Conservation (phyloP, 2,113 vertebrate species). For the Mustela nigripes region DNA sequence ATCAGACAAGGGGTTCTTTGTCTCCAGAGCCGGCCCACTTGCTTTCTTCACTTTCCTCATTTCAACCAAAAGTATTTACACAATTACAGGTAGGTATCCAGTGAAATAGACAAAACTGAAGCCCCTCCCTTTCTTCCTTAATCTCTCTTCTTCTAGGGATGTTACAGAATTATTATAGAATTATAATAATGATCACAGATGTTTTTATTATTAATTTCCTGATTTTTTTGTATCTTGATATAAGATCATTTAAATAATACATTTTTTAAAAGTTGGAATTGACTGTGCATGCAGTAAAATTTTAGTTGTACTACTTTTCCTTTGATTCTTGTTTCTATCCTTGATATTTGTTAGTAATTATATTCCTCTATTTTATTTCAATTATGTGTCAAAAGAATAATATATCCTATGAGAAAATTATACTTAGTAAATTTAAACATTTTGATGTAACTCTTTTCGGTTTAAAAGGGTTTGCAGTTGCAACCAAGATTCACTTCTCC, state of each 20-base stretch:
- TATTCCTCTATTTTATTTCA: background rate
- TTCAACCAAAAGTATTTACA: constrained; percentile 92
- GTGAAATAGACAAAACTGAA: constrained; percentile 19
- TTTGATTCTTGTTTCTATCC: constrained; percentile 34
- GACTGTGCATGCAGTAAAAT: constrained; percentile 32
- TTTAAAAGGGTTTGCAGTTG: constrained; percentile 89
- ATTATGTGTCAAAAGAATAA: constrained; percentile 39
- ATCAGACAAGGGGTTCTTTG: constrained; percentile 77
- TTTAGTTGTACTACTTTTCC: constrained; percentile 39
- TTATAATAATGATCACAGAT: constrained; percentile 47
- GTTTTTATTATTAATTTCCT: constrained; percentile 59
- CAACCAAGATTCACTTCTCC: constrained; percentile 86
- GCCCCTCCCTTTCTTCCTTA: background rate
- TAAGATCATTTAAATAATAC: constrained; percentile 34
- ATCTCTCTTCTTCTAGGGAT: background rate
- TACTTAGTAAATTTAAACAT: constrained; percentile 43
- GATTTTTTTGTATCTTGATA: constrained; percentile 34
- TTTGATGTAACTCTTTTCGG: constrained; percentile 78
- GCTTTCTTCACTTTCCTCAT: constrained; percentile 89
- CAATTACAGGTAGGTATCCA: constrained; percentile 89
- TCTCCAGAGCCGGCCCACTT: constrained; percentile 87
- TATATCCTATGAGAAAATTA: constrained; percentile 26
- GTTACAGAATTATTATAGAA: constrained; percentile 52
- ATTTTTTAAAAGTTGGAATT: constrained; percentile 55
- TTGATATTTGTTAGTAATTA: constrained; percentile 58